A percentile compares a stretch with the other conserved stretches of the same genome.
Evolutionary conservation across 1,140 invertebrate species (phyloP).

Genomic region (Elysia chlorotica): DNA sequence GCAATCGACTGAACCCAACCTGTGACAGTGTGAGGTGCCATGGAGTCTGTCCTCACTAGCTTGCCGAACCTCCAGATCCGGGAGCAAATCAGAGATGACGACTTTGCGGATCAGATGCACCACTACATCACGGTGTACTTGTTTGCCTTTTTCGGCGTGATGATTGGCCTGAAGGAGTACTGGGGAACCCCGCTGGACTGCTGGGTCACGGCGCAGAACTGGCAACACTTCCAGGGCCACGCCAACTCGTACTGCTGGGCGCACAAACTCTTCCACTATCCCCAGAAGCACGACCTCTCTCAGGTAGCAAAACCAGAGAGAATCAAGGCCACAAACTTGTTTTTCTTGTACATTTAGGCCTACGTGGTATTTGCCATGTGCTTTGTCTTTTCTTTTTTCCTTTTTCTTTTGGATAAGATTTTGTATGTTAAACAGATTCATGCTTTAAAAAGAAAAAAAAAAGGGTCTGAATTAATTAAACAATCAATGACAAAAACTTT

Average conservation of each 20-base stretch:
- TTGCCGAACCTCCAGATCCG: slow-evolving; percentile 17
- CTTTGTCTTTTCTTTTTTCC: too few relatives aligned
- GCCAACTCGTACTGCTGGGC: slow-evolving; percentile 22
- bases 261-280: slow-evolving; percentile 13
- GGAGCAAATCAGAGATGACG: slow-evolving; percentile 30
- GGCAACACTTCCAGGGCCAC: slow-evolving; percentile 20
- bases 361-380: too few relatives aligned
- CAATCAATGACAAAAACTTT: too few relatives aligned
- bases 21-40: too few relatives aligned
- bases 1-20: too few relatives aligned
- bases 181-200: slow-evolving; percentile 91
- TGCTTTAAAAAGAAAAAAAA: too few relatives aligned
- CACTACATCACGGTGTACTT: slow-evolving; percentile 71
- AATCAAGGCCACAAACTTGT: too few relatives aligned
- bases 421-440: too few relatives aligned
- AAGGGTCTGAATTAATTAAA: too few relatives aligned
- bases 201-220: slow-evolving; percentile 23
- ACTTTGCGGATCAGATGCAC: slow-evolving; percentile 32
- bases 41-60: slow-evolving; percentile 16
- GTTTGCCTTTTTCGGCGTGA: slow-evolving; percentile 74
- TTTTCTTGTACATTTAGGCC: too few relatives aligned
- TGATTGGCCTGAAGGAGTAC: slow-evolving; percentile 90
- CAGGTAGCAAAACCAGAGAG: too few relatives aligned
- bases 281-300: not conserved
- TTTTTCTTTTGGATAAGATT: too few relatives aligned